Evolutionary conservation across 2,797 vertebrate species (phyloP).

Genomic region (Gymnothorax javanicus): DNA sequence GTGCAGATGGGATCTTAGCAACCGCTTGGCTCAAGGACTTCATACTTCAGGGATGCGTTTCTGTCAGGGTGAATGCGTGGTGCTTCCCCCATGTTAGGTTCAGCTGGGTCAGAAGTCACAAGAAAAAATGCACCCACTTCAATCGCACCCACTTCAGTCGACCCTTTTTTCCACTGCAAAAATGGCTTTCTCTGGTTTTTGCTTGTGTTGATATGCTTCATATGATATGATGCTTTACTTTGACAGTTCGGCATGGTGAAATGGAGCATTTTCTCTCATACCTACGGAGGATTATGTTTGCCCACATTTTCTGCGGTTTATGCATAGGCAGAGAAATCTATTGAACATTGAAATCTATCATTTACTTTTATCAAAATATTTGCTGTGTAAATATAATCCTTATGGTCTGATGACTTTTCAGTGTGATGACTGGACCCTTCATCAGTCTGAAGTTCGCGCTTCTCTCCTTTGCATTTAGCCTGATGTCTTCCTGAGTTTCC

Average conservation of each 20-base stretch:
- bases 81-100: no score
- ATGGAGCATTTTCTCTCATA: background rate
- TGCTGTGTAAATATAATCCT: background rate
- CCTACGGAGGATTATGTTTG: background rate
- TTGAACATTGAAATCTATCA: background rate
- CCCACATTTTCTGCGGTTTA: background rate
- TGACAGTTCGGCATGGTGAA: background rate
- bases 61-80: no score
- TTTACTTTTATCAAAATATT: background rate
- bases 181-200: background rate
- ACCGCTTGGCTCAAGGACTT: no score
- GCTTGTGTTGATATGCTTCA: background rate
- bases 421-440: background rate
- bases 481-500: constrained; percentile 66
- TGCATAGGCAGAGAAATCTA: background rate
- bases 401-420: background rate
- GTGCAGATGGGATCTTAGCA: no score
- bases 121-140: no score
- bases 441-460: constrained; percentile 56
- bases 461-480: constrained; percentile 51
- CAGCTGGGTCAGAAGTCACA: no score
- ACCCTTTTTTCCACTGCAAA: no score
- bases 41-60: no score
- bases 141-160: no score
- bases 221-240: background rate